phyloP scores from a whole-genome alignment of 2,113 vertebrate genomes.

The Orientallactaga bullata region DNA sequence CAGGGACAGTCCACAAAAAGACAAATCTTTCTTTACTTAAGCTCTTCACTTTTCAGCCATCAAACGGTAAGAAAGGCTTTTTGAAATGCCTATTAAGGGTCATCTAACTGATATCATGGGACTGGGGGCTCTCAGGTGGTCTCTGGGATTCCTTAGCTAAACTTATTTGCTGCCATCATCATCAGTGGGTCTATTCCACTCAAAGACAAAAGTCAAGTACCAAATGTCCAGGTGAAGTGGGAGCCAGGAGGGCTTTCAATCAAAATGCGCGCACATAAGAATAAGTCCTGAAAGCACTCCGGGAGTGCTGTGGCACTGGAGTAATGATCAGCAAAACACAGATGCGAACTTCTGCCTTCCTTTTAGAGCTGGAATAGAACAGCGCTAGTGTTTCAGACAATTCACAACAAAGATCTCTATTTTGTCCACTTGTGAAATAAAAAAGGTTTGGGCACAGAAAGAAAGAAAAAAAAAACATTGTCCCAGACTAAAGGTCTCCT shows the following conservation, averaged over 20 bases:
- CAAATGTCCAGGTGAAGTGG: not conserved
- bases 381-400: not conserved
- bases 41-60: conserved; percentile 47
- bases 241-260: conserved; percentile 13
- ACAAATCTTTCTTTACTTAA: not conserved
- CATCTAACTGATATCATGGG: conserved; percentile 1
- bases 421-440: not conserved
- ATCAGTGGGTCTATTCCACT: not conserved
- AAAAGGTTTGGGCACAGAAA: conserved; percentile 7
- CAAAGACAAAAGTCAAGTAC: conserved; percentile 33
- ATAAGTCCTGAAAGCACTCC: not conserved
- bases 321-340: not conserved
- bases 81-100: conserved; percentile 28
- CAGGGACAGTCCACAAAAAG: not conserved
- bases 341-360: not conserved
- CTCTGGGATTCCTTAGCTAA: not conserved
- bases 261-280: not conserved
- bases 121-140: not conserved
- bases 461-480: not conserved
- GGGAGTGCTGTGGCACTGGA: accelerated
- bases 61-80: conserved; percentile 9
- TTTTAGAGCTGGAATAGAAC: not conserved
- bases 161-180: not conserved
- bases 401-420: conserved; percentile 19
- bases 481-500: conserved; percentile 40